Evolutionary conservation across 2,113 vertebrate species (phyloP).

Genomic region (Calonectris borealis): DNA sequence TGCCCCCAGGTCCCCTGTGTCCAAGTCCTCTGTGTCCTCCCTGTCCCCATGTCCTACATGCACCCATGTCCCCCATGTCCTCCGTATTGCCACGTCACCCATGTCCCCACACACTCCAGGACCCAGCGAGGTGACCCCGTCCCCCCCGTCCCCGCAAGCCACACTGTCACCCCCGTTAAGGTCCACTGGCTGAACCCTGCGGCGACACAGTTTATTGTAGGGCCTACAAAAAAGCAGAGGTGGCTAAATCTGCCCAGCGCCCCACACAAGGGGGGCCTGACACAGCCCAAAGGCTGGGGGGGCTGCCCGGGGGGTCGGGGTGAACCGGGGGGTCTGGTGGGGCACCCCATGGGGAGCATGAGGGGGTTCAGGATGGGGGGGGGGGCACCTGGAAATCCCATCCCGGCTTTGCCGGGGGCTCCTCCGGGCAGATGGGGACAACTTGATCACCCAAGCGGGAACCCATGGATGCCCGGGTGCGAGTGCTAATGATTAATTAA

Average conservation of each 20-base stretch:
- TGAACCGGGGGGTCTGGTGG: not conserved
- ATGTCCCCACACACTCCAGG: fast-evolving
- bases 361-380: fast-evolving
- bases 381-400: not conserved
- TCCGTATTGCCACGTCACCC: not conserved
- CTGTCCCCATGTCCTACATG: not conserved
- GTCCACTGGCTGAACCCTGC: no score
- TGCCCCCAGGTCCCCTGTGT: no score
- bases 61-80: no score
- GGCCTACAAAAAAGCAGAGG: no score
- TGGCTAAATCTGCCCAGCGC: not conserved
- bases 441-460: not conserved
- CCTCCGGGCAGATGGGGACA: not conserved
- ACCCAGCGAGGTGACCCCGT: fast-evolving
- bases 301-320: no score
- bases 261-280: no score
- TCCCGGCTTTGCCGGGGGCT: fast-evolving
- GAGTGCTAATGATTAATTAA: not conserved
- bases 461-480: fast-evolving
- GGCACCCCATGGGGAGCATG: not conserved
- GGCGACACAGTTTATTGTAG: no score
- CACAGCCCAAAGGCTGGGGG: no score
- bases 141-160: not conserved
- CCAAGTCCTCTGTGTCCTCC: no score
- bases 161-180: not conserved